phyloP scores from a whole-genome alignment of 2,888 invertebrate genomes.

The Gymnosoma rotundatum region DNA sequence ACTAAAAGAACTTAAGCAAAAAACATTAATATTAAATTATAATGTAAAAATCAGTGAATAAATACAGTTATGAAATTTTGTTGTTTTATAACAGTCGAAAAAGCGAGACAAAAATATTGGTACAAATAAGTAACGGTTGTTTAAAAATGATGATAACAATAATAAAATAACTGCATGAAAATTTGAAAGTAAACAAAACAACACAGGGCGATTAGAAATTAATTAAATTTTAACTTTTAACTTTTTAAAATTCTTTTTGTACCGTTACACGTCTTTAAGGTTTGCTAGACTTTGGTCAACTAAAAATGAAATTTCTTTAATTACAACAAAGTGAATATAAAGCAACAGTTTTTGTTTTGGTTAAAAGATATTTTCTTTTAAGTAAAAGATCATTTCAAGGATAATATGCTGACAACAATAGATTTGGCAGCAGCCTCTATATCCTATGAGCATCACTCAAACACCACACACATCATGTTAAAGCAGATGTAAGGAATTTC shows the following conservation, averaged over 20 bases:
- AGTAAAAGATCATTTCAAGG: constrained; percentile 66
- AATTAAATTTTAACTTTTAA: not conserved
- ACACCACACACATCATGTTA: constrained; percentile 14
- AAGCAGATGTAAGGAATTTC: constrained; percentile 58
- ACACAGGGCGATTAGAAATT: constrained; percentile 35
- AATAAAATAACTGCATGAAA: not conserved
- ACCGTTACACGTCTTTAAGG: constrained; percentile 46
- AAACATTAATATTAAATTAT: not conserved
- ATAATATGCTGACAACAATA: constrained; percentile 50
- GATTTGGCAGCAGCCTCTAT: constrained; percentile 32
- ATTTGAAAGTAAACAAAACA: constrained; percentile 21
- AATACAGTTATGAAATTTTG: constrained; percentile 44
- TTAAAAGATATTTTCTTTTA: constrained; percentile 36
- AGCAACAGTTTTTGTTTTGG: constrained; percentile 43
- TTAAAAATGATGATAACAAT: constrained; percentile 1
- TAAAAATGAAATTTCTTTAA: constrained; percentile 39
- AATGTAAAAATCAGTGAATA: not conserved
- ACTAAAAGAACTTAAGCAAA: not conserved
- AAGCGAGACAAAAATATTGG: not conserved
- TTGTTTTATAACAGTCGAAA: constrained; percentile 3
- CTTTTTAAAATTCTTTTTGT: constrained; percentile 3
- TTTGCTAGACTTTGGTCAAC: constrained; percentile 50
- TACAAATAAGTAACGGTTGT: constrained; percentile 44
- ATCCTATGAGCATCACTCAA: constrained; percentile 16
- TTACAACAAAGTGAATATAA: constrained; percentile 31